Evolutionary conservation across 1,140 invertebrate genomes (phyloP).

Genomic region (Sipha flava): DNA sequence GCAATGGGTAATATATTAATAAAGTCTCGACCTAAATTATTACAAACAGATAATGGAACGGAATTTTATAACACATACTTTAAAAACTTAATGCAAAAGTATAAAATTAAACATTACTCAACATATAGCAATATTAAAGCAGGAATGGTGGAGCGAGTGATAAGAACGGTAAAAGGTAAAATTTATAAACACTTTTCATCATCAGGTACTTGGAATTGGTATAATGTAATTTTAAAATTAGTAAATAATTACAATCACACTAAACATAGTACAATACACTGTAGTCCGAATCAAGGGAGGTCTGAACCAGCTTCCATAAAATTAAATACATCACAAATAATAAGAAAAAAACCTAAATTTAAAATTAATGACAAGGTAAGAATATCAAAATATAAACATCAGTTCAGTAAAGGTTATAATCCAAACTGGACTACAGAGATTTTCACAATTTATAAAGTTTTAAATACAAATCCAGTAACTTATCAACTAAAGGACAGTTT

Average conservation of each 20-base stretch:
- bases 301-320: no score
- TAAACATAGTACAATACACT: neutral
- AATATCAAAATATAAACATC: no score
- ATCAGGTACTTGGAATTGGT: neutral
- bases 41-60: no score
- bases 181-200: neutral
- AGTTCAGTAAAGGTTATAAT: no score
- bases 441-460: no score
- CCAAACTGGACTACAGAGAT: no score
- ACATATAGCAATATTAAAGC: conserved; percentile 43
- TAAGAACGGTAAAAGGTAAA: conserved; percentile 43
- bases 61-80: conserved; percentile 42
- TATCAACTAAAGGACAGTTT: no score
- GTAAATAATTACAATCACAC: neutral
- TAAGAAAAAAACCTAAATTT: no score
- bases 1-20: conserved; percentile 38
- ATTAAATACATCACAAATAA: no score
- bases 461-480: no score
- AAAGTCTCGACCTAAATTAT: neutral
- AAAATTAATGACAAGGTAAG: no score
- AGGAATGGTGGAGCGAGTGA: conserved; percentile 44
- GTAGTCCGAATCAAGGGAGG: no score
- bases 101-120: conserved; percentile 41
- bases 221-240: neutral
- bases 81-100: conserved; percentile 39